Conservation (phyloP, 2,113 vertebrate species). For the Mohoua ochrocephala region DNA sequence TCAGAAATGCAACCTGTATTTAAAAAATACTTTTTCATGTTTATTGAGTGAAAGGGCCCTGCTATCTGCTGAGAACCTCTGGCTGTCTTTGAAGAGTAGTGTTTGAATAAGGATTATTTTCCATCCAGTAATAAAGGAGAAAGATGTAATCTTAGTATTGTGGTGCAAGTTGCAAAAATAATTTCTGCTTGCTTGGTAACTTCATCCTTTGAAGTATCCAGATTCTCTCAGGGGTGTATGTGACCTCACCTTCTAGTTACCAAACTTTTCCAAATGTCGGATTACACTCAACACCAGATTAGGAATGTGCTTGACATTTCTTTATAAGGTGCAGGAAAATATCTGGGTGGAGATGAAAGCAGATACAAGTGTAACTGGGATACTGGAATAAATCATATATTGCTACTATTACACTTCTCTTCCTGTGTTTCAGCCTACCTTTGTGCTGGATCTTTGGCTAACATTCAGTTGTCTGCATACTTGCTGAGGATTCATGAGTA, state of each 20-base stretch:
- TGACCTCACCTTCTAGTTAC: conserved; percentile 56
- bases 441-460: conserved; percentile 35
- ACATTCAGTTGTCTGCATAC: neutral
- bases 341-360: conserved; percentile 64
- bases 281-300: conserved; percentile 66
- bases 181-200: conserved; percentile 37
- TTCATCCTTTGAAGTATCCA: conserved; percentile 54
- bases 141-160: conserved; percentile 28
- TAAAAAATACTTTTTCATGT: neutral
- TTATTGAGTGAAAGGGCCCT: neutral
- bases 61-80: neutral
- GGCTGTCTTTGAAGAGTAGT: neutral
- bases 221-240: conserved; percentile 44
- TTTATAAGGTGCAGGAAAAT: conserved; percentile 64
- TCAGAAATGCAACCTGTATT: neutral
- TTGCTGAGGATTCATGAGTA: neutral
- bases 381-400: conserved; percentile 64
- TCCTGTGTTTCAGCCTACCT: conserved; percentile 50
- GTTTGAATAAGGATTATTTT: conserved; percentile 14
- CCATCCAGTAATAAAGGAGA: neutral
- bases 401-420: conserved; percentile 46
- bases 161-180: conserved; percentile 48
- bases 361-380: conserved; percentile 53
- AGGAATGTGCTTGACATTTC: conserved; percentile 63
- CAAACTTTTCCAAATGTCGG: conserved; percentile 65